Evolutionary conservation across 2,888 invertebrate genomes (phyloP).

Genomic region (Hemistola chrysoprasaria): DNA sequence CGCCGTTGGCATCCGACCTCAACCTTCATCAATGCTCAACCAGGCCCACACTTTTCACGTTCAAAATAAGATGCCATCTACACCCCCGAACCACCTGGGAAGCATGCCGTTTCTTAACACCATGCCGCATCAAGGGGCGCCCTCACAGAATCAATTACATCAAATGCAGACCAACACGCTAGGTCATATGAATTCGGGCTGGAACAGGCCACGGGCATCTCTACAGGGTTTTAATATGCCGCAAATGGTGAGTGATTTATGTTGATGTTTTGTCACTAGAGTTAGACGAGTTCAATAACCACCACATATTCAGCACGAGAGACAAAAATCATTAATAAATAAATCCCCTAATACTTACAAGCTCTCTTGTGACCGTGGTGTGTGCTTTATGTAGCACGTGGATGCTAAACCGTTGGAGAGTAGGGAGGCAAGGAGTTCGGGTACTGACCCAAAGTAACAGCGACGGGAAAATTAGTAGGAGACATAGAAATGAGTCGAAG

Average conservation of each 20-base stretch:
- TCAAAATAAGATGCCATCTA: constrained; percentile 44
- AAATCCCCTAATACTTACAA: too few relatives aligned
- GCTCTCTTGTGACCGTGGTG: too few relatives aligned
- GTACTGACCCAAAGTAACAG: too few relatives aligned
- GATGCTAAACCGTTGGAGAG: too few relatives aligned
- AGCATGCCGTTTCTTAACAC: constrained; percentile 65
- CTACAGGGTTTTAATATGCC: constrained; percentile 58
- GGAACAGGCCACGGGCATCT: constrained; percentile 61
- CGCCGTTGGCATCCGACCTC: constrained; percentile 15
- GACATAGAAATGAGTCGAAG: too few relatives aligned
- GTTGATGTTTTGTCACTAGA: too few relatives aligned
- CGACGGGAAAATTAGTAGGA: too few relatives aligned
- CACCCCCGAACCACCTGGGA: constrained; percentile 50
- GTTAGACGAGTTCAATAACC: too few relatives aligned
- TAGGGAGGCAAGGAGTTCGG: too few relatives aligned
- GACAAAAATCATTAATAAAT: too few relatives aligned
- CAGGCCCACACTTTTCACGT: constrained; percentile 33
- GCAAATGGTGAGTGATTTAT: constrained; percentile 46
- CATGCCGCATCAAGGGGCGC: constrained; percentile 43
- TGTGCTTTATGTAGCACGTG: too few relatives aligned
- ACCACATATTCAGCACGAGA: too few relatives aligned
- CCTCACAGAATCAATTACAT: constrained; percentile 33
- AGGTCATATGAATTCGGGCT: constrained; percentile 50
- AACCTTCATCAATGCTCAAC: background rate
- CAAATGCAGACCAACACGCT: constrained; percentile 50